Conservation (phyloP, 2,797 vertebrate species). For the Synaphobranchus kaupii region DNA sequence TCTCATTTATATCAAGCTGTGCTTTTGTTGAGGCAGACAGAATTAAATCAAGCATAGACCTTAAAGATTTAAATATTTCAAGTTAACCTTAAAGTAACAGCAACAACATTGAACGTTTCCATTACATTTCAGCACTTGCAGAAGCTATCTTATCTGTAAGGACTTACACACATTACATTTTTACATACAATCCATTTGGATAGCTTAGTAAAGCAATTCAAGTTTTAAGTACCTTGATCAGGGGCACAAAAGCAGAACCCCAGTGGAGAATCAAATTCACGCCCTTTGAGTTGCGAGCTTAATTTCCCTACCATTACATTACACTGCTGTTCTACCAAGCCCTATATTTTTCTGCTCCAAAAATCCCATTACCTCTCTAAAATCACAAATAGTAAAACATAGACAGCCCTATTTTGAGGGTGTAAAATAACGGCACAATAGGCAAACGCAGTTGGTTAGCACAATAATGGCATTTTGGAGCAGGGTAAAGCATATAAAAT, state of each 20-base stretch:
- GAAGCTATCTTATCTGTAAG: too few species aligned
- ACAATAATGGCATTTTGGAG: neutral
- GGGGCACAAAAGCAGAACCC: neutral
- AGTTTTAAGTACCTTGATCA: neutral
- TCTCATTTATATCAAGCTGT: constrained; percentile 37
- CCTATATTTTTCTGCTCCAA: neutral
- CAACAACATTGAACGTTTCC: too few species aligned
- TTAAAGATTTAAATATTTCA: constrained; percentile 51
- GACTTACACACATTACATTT: too few species aligned
- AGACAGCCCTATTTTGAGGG: neutral
- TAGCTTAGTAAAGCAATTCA: neutral
- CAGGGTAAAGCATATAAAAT: neutral
- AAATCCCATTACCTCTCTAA: constrained; percentile 37
- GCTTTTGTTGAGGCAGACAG: constrained; percentile 41
- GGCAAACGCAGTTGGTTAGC: neutral
- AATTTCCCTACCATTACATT: neutral
- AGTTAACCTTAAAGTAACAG: constrained; percentile 36
- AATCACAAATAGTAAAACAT: neutral
- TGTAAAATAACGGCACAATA: neutral
- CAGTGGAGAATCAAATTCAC: neutral
- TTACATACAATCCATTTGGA: neutral
- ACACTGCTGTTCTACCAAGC: neutral
- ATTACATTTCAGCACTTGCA: too few species aligned
- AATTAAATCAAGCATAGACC: constrained; percentile 42
- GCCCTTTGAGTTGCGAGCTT: neutral